Base-by-base conservation (phyloP, 1,140 invertebrate genomes). In the Reticulitermes speratus region DNA sequence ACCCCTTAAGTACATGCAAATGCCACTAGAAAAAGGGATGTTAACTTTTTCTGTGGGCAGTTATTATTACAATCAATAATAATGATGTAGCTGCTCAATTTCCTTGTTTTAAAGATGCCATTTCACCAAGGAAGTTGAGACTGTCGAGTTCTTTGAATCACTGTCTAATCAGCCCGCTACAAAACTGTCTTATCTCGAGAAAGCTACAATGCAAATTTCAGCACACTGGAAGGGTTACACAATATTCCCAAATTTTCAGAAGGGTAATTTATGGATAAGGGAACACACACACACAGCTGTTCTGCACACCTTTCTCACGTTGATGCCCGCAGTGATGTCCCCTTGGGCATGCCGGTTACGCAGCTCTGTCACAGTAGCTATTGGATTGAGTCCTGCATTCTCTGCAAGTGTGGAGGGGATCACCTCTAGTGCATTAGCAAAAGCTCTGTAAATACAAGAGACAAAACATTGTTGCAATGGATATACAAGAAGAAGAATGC, bases 321-420 rank as follows among this genome's bases (percentile, higher is more conserved):
- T 99, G 84, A 99, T 99, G 86, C 99, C 99, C 82, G 97, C 95
- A 84, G 94, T 95, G 83, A 93, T 94, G 90, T 97, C 95, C 45
- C 96, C 96, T 87, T 95, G 93, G 1, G 97, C 97, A 92, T 99
- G 98, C 89, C 96, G 94, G 90, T 98, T 99, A 86, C 99, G 94
- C 85, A 99, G 93, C 91, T 99, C 98, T 0, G 99, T 99, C 1
- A 99, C 98, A 1, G 98, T 99, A 84, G 96, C 91, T 90, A 99
- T 99, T 0, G 99, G 96, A 92, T 99, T 99, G 5, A 99, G 92
- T n/a, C 99, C 99, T 44, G 99, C 98, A 91, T 99, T 99, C 92
- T 99, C 99, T n/a, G 99, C 98, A 85, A 99, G 92, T 7, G 99
- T 99, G 84, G 96, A 98, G 6, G 99, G 99, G 90, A 99, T 97